A percentile compares a stretch with the other conserved stretches of the same genome.
Conservation (phyloP, 2,888 invertebrate genomes). For the Baccha elongata region DNA sequence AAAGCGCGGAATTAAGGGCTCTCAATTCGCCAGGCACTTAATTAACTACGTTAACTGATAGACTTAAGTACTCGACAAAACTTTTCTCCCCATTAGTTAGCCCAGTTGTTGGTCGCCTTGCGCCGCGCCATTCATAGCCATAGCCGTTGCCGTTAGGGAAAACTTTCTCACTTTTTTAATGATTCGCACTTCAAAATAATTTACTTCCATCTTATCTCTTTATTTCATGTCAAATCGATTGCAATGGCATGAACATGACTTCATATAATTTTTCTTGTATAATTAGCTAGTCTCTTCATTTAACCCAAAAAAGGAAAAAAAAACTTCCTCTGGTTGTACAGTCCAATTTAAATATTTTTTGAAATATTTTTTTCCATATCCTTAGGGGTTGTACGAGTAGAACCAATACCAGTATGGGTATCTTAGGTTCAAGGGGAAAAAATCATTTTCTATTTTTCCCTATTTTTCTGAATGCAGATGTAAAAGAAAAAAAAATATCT, state of each 20-base stretch:
- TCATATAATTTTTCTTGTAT: conserved; percentile 21
- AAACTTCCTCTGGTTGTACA: background rate
- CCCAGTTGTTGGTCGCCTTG: too few species aligned
- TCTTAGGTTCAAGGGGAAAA: background rate
- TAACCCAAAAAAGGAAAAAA: background rate
- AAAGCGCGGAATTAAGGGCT: conserved; percentile 12
- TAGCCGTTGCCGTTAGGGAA: background rate
- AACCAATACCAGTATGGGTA: background rate
- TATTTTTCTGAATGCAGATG: background rate
- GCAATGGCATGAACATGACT: conserved; percentile 21
- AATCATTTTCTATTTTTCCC: background rate
- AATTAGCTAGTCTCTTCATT: conserved; percentile 15
- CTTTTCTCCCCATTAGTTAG: conserved; percentile 12
- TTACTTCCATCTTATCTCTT: conserved; percentile 14
- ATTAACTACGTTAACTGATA: conserved; percentile 35
- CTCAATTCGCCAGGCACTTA: conserved; percentile 22
- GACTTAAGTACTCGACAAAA: conserved; percentile 22
- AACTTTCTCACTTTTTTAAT: conserved; percentile 27
- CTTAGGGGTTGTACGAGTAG: background rate
- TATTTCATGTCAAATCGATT: conserved; percentile 33
- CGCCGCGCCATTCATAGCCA: too few species aligned
- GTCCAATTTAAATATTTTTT: background rate
- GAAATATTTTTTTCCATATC: background rate
- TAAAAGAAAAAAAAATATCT: background rate
- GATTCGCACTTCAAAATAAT: conserved; percentile 37